phyloP scores from a whole-genome alignment of 2,888 invertebrate species.

The Kuschelorhynchus macadamiae region DNA sequence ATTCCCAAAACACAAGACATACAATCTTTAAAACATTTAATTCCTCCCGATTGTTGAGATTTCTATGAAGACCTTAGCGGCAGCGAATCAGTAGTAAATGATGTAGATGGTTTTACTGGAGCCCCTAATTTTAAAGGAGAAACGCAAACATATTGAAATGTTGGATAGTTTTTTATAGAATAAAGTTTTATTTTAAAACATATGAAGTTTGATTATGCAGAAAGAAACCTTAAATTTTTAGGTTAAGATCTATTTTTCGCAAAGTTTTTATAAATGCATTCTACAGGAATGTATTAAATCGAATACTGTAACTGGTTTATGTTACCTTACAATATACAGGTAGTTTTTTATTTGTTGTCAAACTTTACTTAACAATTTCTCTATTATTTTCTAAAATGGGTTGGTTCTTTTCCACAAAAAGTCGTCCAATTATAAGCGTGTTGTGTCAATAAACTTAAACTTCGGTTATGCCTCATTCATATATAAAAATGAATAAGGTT shows the following conservation, averaged over 20 bases:
- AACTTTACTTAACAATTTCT: not conserved
- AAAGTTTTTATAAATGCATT: not conserved
- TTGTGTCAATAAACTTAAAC: too few relatives aligned
- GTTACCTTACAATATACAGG: not conserved
- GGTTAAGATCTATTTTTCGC: too few relatives aligned
- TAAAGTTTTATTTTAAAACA: not conserved
- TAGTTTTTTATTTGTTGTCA: not conserved
- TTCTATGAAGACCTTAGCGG: constrained; percentile 19
- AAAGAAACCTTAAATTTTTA: too few relatives aligned
- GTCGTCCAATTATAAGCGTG: not conserved
- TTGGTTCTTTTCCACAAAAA: not conserved
- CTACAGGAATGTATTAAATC: not conserved
- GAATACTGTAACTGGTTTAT: not conserved
- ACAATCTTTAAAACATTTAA: constrained; percentile 28
- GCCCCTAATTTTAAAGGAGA: constrained; percentile 18
- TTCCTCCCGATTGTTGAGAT: constrained; percentile 6
- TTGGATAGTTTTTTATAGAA: not conserved
- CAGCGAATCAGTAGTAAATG: not conserved
- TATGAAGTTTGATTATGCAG: too few relatives aligned
- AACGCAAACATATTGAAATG: constrained; percentile 2
- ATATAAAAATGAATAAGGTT: too few relatives aligned
- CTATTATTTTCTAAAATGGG: not conserved
- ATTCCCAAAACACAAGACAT: constrained; percentile 12
- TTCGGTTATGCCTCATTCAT: too few relatives aligned
- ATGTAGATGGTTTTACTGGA: constrained; percentile 25